Base-by-base conservation (phyloP, 2,797 vertebrate species). In the Delichon dasypus region DNA sequence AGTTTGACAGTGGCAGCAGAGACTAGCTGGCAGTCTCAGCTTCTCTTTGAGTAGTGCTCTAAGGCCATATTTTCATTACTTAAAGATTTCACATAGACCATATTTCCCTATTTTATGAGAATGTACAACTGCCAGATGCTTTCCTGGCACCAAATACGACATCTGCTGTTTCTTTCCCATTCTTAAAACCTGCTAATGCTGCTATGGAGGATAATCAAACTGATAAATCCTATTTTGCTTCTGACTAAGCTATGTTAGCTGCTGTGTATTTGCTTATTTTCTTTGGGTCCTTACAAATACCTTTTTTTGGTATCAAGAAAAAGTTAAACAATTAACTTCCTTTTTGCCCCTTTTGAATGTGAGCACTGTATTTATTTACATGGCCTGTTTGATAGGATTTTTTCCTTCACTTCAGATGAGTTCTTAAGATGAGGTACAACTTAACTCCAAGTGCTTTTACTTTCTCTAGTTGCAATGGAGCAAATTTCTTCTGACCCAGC, bases 251-350 rank as follows among this genome's bases (percentile, higher is more conserved):
- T 66, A 5, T 53, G 27, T 50, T 51, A 60, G 42, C 40, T 26
- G 10, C 74, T 88, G 20, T 16, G 6, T 34, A 25, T 90, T 70
- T 64, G 14, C 27, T 85, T 55, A 7, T 78, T 80, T 88, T 77
- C 45, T 81, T 86, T 40, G 53, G 14, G 15, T 57, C 45, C 30
- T 78, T 95, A 65, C 5, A 19, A 55, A 51, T 42, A 11, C 16
- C 0, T 0, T 57, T 62, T 64, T 90, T 74, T 13, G 3, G 1
- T 67, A 42, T 74, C 19, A 71, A 80, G 34, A 51, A 54, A 48
- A 74, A 21, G 9, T 53, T 38, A 48, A 48, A 6, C 0, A 0
- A 2, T 61, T 71, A 64, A 48, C 50, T 62, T 54, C 3, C 29
- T 45, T 60, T 65, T 50, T 29, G 3, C 6, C 2, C 2, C 7